phyloP scores from a whole-genome alignment of 23 tunicate species.

The Ciona savignyi region DNA sequence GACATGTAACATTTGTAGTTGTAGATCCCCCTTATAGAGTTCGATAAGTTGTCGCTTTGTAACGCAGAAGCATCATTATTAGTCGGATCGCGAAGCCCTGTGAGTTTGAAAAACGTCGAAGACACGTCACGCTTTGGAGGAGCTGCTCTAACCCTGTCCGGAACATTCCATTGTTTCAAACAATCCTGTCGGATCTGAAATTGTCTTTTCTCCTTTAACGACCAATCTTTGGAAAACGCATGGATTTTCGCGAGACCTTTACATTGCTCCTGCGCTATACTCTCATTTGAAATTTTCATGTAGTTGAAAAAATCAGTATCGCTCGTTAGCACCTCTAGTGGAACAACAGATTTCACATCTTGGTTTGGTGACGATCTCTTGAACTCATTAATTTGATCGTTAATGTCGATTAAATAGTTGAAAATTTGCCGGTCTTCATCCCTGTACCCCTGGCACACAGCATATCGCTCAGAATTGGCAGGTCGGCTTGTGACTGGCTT shows the following conservation, averaged over 20 bases:
- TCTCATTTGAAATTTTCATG: slow-evolving; percentile 67
- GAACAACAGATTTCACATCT: slow-evolving; percentile 74
- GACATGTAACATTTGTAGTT: slow-evolving; percentile 48
- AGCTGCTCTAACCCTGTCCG: slow-evolving; percentile 70
- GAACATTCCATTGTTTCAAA: slow-evolving; percentile 58
- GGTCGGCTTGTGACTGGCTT: slow-evolving; percentile 94
- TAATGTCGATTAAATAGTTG: slow-evolving; percentile 53
- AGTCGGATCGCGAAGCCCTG: slow-evolving; percentile 29
- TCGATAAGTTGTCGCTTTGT: slow-evolving; percentile 11
- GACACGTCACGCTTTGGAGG: slow-evolving; percentile 47
- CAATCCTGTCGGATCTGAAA: slow-evolving; percentile 38
- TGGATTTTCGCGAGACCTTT: slow-evolving; percentile 83
- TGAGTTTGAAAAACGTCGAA: slow-evolving; percentile 21
- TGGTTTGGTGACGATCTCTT: slow-evolving; percentile 12
- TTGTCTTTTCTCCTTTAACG: slow-evolving; percentile 19
- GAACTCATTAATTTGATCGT: slow-evolving; percentile 59
- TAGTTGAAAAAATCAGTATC: slow-evolving; percentile 74
- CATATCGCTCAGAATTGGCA: slow-evolving; percentile 93
- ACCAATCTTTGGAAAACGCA: slow-evolving; percentile 79
- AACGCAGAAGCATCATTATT: slow-evolving; percentile 5
- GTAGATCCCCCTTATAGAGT: slow-evolving; percentile 32
- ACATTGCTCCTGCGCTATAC: slow-evolving; percentile 77
- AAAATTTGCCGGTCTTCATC: slow-evolving; percentile 47
- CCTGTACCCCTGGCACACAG: slow-evolving; percentile 74
- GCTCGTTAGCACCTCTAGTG: slow-evolving; percentile 51